These are phyloP conservation scores for Listrodromus nycthemerus DNA, from an alignment of 2,888 invertebrate species.

Conservation along the genomic window DNA sequence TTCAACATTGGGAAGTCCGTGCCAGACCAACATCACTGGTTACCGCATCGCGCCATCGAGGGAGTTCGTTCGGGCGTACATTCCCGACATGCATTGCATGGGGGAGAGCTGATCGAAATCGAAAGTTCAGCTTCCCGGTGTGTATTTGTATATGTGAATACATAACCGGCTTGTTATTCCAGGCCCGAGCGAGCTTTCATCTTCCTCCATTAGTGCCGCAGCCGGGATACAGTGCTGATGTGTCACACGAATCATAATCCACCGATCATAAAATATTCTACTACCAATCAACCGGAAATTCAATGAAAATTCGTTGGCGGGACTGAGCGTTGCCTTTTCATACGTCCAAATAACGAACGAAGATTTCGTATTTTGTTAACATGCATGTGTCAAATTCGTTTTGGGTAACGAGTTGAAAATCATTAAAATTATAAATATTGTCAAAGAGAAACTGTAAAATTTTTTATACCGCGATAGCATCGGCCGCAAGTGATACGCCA, in stretches of 20 bases:
- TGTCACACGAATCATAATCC: constrained; percentile 33
- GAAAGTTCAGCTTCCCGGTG: constrained; percentile 39
- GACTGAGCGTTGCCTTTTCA: background rate
- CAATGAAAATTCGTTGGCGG: background rate
- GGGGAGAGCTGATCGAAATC: constrained; percentile 50
- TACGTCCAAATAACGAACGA: background rate
- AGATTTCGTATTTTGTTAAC: background rate
- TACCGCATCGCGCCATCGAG: constrained; percentile 56
- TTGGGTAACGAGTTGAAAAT: no score
- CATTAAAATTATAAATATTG: no score
- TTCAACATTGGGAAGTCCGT: constrained; percentile 59
- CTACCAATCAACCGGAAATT: constrained; percentile 12
- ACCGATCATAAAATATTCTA: constrained; percentile 13
- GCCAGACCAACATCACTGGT: constrained; percentile 24
- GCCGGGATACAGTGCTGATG: constrained; percentile 8
- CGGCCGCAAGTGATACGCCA: no score
- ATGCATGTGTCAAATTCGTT: background rate
- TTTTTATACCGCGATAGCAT: background rate
- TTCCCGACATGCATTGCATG: constrained; percentile 15
- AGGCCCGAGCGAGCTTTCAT: constrained; percentile 46
- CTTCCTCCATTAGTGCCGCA: constrained; percentile 26
- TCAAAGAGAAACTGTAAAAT: no score
- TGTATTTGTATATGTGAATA: background rate
- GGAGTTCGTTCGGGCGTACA: constrained; percentile 51
- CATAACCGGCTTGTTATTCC: constrained; percentile 22